These are phyloP conservation scores for Erpornis zantholeuca DNA, from an alignment of 2,113 vertebrate species.

Conservation along the genomic window DNA sequence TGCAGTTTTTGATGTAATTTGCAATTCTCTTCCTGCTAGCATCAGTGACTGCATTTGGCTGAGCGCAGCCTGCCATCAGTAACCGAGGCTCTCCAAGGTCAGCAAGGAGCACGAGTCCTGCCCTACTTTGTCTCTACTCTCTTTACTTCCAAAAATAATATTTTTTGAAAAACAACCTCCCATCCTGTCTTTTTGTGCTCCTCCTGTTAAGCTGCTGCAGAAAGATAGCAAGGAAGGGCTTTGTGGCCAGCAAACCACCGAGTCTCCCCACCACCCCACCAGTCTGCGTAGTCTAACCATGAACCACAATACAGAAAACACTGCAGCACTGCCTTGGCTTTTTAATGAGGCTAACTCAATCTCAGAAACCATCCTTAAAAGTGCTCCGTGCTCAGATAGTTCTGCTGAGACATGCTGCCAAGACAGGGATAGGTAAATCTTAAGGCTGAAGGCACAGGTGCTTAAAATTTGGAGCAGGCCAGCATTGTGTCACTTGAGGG, in stretches of 20 bases:
- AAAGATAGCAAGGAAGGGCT: background rate
- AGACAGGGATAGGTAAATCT: background rate
- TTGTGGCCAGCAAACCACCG: accelerated
- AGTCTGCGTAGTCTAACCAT: accelerated
- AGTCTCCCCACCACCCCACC: background rate
- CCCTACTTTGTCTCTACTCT: background rate
- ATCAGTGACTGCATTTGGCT: background rate
- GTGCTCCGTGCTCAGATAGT: background rate
- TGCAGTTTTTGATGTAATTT: background rate
- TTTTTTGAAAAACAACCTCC: background rate
- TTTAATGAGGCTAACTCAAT: background rate
- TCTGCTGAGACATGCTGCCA: background rate
- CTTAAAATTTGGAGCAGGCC: background rate
- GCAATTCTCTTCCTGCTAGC: background rate
- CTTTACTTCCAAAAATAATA: background rate
- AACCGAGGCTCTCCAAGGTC: accelerated
- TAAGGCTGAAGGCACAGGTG: background rate
- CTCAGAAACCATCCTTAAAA: background rate
- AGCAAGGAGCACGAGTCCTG: background rate
- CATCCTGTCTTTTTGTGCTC: background rate
- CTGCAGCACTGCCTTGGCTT: background rate
- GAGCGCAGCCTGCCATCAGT: background rate
- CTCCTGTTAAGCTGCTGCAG: background rate
- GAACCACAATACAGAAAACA: background rate
- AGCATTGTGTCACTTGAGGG: background rate